phyloP scores from a whole-genome alignment of 2,888 invertebrate genomes.

The Hetaerina titia region DNA sequence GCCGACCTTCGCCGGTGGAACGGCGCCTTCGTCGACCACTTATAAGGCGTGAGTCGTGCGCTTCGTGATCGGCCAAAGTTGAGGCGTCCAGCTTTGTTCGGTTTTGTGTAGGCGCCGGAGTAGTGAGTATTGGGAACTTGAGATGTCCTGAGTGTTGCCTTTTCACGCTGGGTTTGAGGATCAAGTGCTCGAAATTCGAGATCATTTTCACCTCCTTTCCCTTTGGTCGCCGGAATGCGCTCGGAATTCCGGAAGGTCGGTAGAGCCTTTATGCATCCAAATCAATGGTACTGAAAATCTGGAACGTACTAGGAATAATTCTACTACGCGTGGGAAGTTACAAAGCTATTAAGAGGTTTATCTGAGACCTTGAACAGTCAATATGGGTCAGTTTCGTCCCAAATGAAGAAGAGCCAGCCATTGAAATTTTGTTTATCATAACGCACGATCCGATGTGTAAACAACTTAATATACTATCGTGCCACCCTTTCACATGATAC shows the following conservation, averaged over 20 bases:
- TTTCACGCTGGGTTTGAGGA: neutral
- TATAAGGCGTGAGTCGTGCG: conserved; percentile 33
- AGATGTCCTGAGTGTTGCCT: neutral
- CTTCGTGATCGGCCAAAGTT: conserved; percentile 62
- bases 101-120: neutral
- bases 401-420: too few species aligned
- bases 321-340: too few species aligned
- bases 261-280: neutral
- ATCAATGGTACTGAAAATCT: too few species aligned
- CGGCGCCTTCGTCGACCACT: conserved; percentile 14
- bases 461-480: too few species aligned
- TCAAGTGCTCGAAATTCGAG: neutral
- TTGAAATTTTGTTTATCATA: too few species aligned
- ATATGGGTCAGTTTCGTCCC: too few species aligned
- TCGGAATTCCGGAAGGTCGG: neutral
- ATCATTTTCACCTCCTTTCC: neutral
- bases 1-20: conserved; percentile 23
- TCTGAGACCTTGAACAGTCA: too few species aligned
- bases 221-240: neutral
- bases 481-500: too few species aligned
- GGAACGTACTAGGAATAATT: too few species aligned
- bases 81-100: neutral
- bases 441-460: too few species aligned
- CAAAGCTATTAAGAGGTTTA: too few species aligned
- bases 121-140: neutral